Evolutionary conservation across 2,888 invertebrate genomes (phyloP), one percentile per base, ranked within the genome.

Genomic region (Anorthoa munda): DNA sequence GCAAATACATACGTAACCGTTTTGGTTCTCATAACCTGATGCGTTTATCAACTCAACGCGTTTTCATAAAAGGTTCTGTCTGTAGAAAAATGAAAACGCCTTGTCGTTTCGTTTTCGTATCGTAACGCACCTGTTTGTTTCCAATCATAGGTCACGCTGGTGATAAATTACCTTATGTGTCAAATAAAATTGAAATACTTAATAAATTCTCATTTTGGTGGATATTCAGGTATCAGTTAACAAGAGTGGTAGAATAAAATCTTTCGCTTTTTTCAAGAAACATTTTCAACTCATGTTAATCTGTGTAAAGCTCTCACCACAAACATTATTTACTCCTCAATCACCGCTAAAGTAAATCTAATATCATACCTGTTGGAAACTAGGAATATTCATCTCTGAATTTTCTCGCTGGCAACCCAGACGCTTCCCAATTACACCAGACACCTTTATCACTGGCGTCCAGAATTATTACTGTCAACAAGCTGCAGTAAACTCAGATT

Each of bases 401-500:
- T 58, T 71, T n/a, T 2, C 31, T 50, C 11, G 15, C 55, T 72
- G 23, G 39, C 23, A 46, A 50, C 50, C 12, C 72, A 72, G 50
- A 50, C 45, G 50, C 45, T 50, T 21, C 26, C 21, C 21, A 51
- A 73, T 59, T 73, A 73, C 72, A 45, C 26, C 26, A 73, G 21
- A 2, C 26, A 26, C 50, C 58, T 50, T 72, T 45, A 50, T 45
- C 39, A 50, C 15, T 26, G 21, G 26, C 39, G 17, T 50, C 26
- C 21, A 72, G 23, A 72, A 1, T 72, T 72, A 50, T 50, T 58
- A 21, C 58, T 21, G 45, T 15, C 73, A 59, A 59, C 59, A 46
- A 59, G 15, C 26, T 46, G 45, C 31, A 45, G 45, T 45, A 4
- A 5, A 50, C 17, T 13, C 12, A 17, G 26, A 18, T 50, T 7